Evolutionary conservation across 2,888 invertebrate genomes (phyloP), one percentile per base, ranked within the genome.

Genomic region (Ormyrus thymus): DNA sequence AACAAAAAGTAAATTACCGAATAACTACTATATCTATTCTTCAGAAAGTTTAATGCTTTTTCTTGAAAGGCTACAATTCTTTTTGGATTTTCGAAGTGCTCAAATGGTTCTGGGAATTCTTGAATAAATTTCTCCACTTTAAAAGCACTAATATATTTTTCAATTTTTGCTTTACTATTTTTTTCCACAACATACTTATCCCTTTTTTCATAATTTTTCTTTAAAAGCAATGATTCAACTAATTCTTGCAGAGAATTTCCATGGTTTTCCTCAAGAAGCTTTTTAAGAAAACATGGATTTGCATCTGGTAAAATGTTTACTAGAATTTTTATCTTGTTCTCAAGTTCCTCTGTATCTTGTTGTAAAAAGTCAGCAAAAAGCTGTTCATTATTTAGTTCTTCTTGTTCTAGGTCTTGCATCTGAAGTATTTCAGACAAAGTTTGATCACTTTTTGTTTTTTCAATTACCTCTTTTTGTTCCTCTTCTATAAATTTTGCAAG

Each of bases 111-210:
- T 1, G 91, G 91, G 83, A 91, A 90, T 7, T 91, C 81, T 71
- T 90, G 85, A 0, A 92, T 79, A 84, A 91, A 92, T 15, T 90
- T 85, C 78, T 89, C 84, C 0, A 91, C 85, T 53, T 88, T 84
- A 72, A 92, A 92, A 6, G 90, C 87, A 0, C 85, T 86, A 0
- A 90, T 91, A 77, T 91, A 91, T 51, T 90, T 89, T 72, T 87
- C 87, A 15, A 72, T 48, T 43, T 43, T 51, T 48, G 64, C 13
- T 13, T 29, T 43, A 0, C 46, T 73, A n/a, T 76, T 69, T 43
- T 61, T 29, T 50, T 55, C 59, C 6, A 15, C 48, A 68, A 10
- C 68, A 74, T 75, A 51, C 10, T 76, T n/a, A 61, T 59, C 48
- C 69, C 83, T 84, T 6, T 87, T 88, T 13, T 85, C 85, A 81